Evolutionary conservation across 2,888 invertebrate species (phyloP).

Genomic region (Hyles lineata): DNA sequence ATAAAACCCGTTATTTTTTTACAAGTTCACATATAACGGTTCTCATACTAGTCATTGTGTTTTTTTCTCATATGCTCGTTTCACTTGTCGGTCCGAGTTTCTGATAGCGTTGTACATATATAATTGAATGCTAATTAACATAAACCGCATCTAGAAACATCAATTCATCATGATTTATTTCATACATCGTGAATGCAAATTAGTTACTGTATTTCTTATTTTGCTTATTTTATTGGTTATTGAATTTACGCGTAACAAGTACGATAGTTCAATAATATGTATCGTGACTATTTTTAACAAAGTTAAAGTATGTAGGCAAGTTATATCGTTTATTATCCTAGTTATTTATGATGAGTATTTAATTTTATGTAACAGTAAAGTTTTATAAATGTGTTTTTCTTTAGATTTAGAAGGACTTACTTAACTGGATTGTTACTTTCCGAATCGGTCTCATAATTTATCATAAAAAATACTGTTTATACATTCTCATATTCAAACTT

Average conservation of each 20-base stretch:
- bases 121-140: conserved; percentile 24
- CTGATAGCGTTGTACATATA: conserved; percentile 26
- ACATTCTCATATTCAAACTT: too few species aligned
- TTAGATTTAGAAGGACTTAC: too few species aligned
- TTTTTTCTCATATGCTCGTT: conserved; percentile 32
- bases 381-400: too few species aligned
- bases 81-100: conserved; percentile 31
- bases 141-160: conserved; percentile 9
- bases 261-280: not conserved
- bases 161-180: conserved; percentile 3
- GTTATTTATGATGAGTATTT: too few species aligned
- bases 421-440: too few species aligned
- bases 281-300: not conserved
- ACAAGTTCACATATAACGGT: conserved; percentile 31
- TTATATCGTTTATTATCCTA: too few species aligned
- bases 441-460: too few species aligned
- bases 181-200: conserved; percentile 5
- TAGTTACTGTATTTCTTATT: not conserved
- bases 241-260: not conserved
- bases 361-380: too few species aligned
- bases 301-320: not conserved
- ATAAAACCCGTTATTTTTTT: conserved; percentile 26
- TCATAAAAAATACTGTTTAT: too few species aligned
- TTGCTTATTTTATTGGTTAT: not conserved
- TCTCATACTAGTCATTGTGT: conserved; percentile 33